A percentile compares a stretch with the other conserved stretches of the same genome.
phyloP scores from a whole-genome alignment of 2,888 invertebrate genomes.

The Melipona beecheii region DNA sequence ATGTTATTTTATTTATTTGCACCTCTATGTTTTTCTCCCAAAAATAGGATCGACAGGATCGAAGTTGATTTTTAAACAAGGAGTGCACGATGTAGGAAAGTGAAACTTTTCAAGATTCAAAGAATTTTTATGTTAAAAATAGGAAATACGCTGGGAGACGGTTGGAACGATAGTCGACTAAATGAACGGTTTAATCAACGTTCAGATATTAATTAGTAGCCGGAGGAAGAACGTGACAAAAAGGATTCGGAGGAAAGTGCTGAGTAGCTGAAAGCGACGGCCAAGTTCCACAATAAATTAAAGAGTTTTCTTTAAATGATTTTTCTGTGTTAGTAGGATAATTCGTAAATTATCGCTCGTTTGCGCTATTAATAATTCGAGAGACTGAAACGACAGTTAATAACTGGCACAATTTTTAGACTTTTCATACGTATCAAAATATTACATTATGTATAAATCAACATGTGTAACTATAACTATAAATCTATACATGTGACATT shows the following conservation, averaged over 20 bases:
- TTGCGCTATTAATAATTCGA: neutral
- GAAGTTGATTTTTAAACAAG: too few species aligned
- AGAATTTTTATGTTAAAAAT: neutral
- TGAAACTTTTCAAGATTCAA: neutral
- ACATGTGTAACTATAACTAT: too few species aligned
- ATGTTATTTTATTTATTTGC: too few species aligned
- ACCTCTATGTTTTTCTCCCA: too few species aligned
- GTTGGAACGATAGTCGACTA: slow-evolving; percentile 25
- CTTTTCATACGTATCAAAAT: too few species aligned
- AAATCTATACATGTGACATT: too few species aligned
- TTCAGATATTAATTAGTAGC: slow-evolving; percentile 33
- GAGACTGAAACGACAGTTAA: too few species aligned
- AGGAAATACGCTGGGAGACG: neutral
- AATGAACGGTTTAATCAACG: slow-evolving; percentile 43
- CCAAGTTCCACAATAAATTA: slow-evolving; percentile 31
- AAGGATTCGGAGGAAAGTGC: slow-evolving; percentile 11
- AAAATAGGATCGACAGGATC: too few species aligned
- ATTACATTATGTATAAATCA: too few species aligned
- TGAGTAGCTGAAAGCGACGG: slow-evolving; percentile 16
- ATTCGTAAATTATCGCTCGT: slow-evolving; percentile 16
- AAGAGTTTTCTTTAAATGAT: slow-evolving; percentile 12
- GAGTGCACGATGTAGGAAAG: neutral
- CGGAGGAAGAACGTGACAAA: slow-evolving; percentile 10
- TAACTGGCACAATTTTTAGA: too few species aligned
- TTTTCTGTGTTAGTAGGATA: slow-evolving; percentile 14